phyloP scores from a whole-genome alignment of 1,140 invertebrate species.

The Philotrypesis tridentata region DNA sequence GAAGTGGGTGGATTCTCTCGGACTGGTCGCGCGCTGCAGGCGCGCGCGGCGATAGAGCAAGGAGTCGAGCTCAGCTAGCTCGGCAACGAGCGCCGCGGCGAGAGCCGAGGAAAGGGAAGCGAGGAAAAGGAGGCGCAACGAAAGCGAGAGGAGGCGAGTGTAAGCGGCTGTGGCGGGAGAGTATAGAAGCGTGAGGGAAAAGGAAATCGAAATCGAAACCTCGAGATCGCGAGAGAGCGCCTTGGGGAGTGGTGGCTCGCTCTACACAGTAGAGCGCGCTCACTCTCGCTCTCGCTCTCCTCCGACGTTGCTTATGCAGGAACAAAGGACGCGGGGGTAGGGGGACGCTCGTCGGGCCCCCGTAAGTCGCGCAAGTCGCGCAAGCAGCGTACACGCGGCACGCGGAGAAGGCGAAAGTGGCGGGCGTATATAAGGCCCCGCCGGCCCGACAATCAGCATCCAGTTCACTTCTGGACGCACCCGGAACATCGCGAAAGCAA shows the following conservation, averaged over 20 bases:
- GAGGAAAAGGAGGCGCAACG: slow-evolving; percentile 14
- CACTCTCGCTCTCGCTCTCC: slow-evolving; percentile 47
- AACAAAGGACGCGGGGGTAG: slow-evolving; percentile 68
- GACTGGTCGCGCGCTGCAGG: too few relatives aligned
- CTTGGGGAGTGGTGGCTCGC: slow-evolving; percentile 67
- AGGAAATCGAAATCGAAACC: slow-evolving; percentile 46
- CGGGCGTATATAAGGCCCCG: slow-evolving; percentile 76
- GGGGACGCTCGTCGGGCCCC: slow-evolving; percentile 32
- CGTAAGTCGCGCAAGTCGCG: slow-evolving; percentile 48
- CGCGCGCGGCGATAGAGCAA: too few relatives aligned
- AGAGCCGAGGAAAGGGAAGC: not conserved
- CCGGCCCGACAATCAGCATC: slow-evolving; percentile 78
- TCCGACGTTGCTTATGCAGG: not conserved
- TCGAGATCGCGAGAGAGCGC: slow-evolving; percentile 56
- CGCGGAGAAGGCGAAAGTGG: slow-evolving; percentile 72
- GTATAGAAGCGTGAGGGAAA: slow-evolving; percentile 36
- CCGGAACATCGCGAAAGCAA: slow-evolving; percentile 71
- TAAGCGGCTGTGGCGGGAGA: not conserved
- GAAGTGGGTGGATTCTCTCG: not conserved
- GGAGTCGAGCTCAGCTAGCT: too few relatives aligned
- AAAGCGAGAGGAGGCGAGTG: slow-evolving; percentile 55
- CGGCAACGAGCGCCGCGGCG: too few relatives aligned
- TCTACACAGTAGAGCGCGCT: not conserved
- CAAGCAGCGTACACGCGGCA: not conserved
- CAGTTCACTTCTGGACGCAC: slow-evolving; percentile 82